These are phyloP conservation scores for Oryzias sinensis DNA, from an alignment of 2,797 vertebrate species.

Conservation along the genomic window DNA sequence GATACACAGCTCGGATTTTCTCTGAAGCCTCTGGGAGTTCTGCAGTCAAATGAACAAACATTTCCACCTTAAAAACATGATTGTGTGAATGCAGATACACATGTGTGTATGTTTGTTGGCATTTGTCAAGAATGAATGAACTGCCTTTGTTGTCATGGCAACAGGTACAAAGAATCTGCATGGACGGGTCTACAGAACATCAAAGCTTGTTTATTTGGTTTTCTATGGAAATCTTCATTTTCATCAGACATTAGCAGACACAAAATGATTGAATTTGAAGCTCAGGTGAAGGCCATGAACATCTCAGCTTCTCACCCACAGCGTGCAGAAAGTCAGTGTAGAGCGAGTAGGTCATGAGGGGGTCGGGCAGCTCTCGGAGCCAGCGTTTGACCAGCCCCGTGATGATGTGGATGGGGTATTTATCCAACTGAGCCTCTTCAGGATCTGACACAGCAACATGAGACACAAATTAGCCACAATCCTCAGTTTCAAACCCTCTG, in stretches of 20 bases:
- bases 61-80: not conserved
- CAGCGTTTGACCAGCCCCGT: conserved; percentile 93
- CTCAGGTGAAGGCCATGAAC: not conserved
- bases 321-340: conserved; percentile 92
- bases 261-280: no score
- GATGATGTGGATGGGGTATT: conserved; percentile 93
- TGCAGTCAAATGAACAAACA: conserved; percentile 41
- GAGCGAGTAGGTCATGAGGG: conserved; percentile 91
- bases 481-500: no score
- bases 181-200: no score
- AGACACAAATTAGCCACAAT: not conserved
- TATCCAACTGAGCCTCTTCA: conserved; percentile 78
- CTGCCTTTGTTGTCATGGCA: no score
- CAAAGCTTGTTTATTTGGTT: no score
- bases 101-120: no score
- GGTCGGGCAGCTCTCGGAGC: conserved; percentile 92
- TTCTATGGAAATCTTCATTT: not conserved
- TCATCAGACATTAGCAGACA: not conserved
- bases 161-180: no score
- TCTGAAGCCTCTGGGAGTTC: conserved; percentile 90
- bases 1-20: conserved; percentile 86
- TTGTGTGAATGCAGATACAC: no score
- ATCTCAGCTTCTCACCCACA: conserved; percentile 77
- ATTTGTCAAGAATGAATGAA: no score
- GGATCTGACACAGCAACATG: conserved; percentile 77